Percentiles rank a stretch among this genome's conserved stretches.
Conservation (phyloP, 2,113 vertebrate genomes). For the Rissa tridactyla region DNA sequence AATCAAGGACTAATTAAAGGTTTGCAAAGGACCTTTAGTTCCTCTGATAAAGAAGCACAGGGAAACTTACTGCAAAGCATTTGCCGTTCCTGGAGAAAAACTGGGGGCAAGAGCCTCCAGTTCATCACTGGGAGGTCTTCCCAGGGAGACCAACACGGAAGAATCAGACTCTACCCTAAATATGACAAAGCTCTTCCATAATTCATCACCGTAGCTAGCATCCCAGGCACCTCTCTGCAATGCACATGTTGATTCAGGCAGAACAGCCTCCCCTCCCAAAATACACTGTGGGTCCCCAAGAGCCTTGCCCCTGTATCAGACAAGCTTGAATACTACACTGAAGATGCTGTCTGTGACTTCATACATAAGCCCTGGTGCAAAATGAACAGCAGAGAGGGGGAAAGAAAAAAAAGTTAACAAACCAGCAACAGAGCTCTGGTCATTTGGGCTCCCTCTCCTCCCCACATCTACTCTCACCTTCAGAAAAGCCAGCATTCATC, state of each 20-base stretch:
- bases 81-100: not conserved
- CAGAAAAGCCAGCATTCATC: not conserved
- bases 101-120: not conserved
- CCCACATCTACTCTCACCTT: fast-evolving
- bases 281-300: not conserved
- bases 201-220: not conserved
- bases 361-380: not conserved
- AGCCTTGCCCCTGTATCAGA: not conserved
- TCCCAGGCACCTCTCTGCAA: not conserved
- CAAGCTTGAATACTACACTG: not conserved
- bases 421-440: not conserved
- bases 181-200: not conserved
- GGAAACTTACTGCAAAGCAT: not conserved
- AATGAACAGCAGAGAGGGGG: fast-evolving
- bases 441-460: not conserved
- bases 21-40: not conserved
- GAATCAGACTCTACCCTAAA: not conserved
- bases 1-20: not conserved
- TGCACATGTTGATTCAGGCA: not conserved
- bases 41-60: not conserved
- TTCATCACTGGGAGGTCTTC: not conserved
- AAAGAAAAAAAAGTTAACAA: not conserved
- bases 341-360: not conserved
- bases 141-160: not conserved
- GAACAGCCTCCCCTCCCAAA: not conserved